Base-by-base conservation (phyloP, 2,888 invertebrate species). In the Drosophila buzzatii region DNA sequence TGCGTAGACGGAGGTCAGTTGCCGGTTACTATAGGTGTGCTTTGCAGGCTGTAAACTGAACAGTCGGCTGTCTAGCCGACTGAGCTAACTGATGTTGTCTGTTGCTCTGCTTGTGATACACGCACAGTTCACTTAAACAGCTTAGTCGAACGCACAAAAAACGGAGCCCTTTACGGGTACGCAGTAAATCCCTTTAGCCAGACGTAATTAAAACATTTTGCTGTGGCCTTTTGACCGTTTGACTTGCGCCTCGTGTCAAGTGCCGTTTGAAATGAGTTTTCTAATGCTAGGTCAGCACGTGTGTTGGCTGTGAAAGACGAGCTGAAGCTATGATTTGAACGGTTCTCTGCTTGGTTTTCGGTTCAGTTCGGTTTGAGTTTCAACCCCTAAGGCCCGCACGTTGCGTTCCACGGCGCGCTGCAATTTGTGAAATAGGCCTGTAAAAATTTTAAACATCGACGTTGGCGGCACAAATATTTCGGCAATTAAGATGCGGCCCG, bases 131-230 rank as follows among this genome's bases (percentile, higher is more conserved):
- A 64, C 37, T 59, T 73, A 18, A 44, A 70, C 51, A 16, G 59
- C 53, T 61, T 61, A 61, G 41, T 39, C 58, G 57, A 67, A 62
- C 69, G 61, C 37, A 47, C 27, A 53, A 57, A 57, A 33, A 52
- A 55, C 27, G 60, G 59, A 47, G 45, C 42, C 18, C 41, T 37
- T 47, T 45, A 18, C 20, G 31, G 41, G 47, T 45, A 39, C 4
- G 63, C 47, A 33, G 47, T 56, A 79, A 88, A 72, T 77, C 79
- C 70, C 66, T 79, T 85, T 56, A 66, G 63, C 64, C 70, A 70
- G 67, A 79, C 74, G 72, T 69, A 84, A 88, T 89, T 85, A 85
- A 89, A 86, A 68, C 61, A 73, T 51, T 70, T 79, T 60, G 53
- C 41, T 51, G 52, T 44, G 64, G 59, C 53, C 63, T 66, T 67